Evolutionary conservation across 37 sponge, comb jelly and placozoan genomes (phyloP).

Genomic region (Chondrosia reniformis): DNA sequence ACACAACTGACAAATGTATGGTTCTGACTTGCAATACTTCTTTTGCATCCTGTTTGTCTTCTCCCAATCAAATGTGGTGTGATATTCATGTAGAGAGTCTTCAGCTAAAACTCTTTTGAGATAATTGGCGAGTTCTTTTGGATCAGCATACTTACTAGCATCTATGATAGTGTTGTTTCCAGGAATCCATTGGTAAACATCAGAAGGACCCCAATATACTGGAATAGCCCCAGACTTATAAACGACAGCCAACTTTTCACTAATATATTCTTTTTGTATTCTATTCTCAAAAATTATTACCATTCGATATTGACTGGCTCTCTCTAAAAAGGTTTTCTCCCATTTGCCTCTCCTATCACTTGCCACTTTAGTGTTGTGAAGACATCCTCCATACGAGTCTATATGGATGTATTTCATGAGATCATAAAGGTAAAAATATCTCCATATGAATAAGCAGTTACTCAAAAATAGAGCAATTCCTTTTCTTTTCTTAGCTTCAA

Average conservation of each 20-base stretch:
- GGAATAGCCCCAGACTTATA: constrained; percentile 18
- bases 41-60: background rate
- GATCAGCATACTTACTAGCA: background rate
- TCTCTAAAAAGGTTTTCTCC: background rate
- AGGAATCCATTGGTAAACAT: constrained; percentile 12
- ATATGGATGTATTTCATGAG: background rate
- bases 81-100: background rate
- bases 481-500: constrained; percentile 1
- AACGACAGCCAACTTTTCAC: background rate
- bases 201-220: constrained; percentile 12
- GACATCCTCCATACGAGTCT: constrained; percentile 3
- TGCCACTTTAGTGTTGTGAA: background rate
- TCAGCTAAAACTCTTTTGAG: constrained; percentile 3
- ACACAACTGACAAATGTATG: background rate
- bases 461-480: constrained; percentile 12
- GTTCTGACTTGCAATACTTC: background rate
- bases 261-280: constrained; percentile 8
- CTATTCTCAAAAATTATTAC: constrained; percentile 15
- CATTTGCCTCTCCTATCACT: background rate
- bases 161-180: constrained; percentile 13
- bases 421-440: background rate
- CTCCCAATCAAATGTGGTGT: constrained; percentile 12
- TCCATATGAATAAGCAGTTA: constrained; percentile 3
- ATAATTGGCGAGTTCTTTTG: background rate
- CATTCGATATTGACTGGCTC: background rate